Percentiles rank a stretch among this genome's conserved stretches.
Evolutionary conservation across 2,113 vertebrate genomes (phyloP).

Genomic region (Actenoides hombroni): DNA sequence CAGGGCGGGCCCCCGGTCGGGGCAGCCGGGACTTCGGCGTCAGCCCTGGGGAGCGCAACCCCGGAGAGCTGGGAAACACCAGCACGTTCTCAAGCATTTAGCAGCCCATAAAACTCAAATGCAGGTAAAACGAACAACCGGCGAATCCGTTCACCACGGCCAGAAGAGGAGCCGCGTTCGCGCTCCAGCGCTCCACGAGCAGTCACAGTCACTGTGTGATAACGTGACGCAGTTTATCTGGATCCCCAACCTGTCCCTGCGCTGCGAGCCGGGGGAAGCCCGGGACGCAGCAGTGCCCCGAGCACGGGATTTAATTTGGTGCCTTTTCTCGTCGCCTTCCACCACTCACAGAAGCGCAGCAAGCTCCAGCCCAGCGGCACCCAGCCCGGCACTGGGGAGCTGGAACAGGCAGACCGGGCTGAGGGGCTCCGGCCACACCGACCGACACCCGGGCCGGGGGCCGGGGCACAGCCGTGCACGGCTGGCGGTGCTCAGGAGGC

Average conservation of each 20-base stretch:
- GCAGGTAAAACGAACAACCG: not conserved
- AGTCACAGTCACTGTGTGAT: not conserved
- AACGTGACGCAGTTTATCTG: fast-evolving
- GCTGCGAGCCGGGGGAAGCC: not conserved
- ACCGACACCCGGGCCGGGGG: too few relatives aligned
- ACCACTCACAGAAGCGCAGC: fast-evolving
- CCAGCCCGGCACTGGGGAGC: fast-evolving
- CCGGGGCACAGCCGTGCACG: fast-evolving
- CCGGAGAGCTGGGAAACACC: not conserved
- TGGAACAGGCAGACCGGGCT: fast-evolving
- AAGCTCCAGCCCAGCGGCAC: fast-evolving
- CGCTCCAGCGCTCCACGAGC: not conserved
- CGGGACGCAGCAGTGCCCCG: not conserved
- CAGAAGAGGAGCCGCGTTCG: not conserved
- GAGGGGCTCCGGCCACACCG: too few relatives aligned
- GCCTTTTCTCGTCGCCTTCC: not conserved
- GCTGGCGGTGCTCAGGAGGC: fast-evolving
- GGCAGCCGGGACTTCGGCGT: not conserved
- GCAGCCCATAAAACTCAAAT: not conserved
- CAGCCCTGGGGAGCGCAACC: not conserved
- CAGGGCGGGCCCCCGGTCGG: too few relatives aligned
- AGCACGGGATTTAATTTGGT: too few relatives aligned
- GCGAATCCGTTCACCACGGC: not conserved
- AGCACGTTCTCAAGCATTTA: not conserved
- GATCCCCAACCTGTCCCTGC: not conserved